These are phyloP conservation scores for Drosophila ficusphila DNA, from an alignment of 1,140 invertebrate genomes.

Conservation along the genomic window DNA sequence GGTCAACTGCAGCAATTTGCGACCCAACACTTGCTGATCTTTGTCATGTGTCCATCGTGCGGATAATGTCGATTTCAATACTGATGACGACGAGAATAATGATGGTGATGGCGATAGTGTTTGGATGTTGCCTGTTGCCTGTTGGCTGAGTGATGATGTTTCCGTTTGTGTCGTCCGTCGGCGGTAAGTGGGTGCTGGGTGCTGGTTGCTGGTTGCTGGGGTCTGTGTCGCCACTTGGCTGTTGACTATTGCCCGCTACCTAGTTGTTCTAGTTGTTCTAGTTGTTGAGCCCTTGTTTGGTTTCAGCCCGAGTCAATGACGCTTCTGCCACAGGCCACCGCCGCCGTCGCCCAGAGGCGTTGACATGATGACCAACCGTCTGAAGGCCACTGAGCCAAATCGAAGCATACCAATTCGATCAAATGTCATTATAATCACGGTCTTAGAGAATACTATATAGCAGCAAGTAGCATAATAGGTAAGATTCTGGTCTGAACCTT, in stretches of 20 bases:
- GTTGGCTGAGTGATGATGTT: constrained; percentile 11
- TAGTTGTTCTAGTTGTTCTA: constrained; percentile 33
- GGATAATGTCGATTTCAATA: constrained; percentile 24
- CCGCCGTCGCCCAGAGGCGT: constrained; percentile 11
- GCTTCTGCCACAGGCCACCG: constrained; percentile 26
- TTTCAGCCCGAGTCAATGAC: constrained; percentile 31
- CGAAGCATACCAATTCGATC: background rate
- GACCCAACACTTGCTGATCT: constrained; percentile 4
- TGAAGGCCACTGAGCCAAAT: constrained; percentile 7
- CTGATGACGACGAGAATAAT: background rate
- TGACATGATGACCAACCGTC: constrained; percentile 22
- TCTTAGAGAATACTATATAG: too few species aligned
- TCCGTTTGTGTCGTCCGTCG: background rate
- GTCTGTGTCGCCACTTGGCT: background rate
- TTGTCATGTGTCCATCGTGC: background rate
- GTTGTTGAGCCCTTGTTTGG: constrained; percentile 43
- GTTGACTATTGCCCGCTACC: background rate
- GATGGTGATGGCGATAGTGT: background rate
- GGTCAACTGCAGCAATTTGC: constrained; percentile 16
- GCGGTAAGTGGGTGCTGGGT: too few species aligned
- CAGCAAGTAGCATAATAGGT: too few species aligned
- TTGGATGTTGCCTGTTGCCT: background rate
- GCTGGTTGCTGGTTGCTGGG: background rate
- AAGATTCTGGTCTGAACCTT: too few species aligned
- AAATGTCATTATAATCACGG: too few species aligned